Evolutionary conservation across 2,113 vertebrate genomes (phyloP), one percentile per base, ranked within the genome.

Genomic region (Numida meleagris): DNA sequence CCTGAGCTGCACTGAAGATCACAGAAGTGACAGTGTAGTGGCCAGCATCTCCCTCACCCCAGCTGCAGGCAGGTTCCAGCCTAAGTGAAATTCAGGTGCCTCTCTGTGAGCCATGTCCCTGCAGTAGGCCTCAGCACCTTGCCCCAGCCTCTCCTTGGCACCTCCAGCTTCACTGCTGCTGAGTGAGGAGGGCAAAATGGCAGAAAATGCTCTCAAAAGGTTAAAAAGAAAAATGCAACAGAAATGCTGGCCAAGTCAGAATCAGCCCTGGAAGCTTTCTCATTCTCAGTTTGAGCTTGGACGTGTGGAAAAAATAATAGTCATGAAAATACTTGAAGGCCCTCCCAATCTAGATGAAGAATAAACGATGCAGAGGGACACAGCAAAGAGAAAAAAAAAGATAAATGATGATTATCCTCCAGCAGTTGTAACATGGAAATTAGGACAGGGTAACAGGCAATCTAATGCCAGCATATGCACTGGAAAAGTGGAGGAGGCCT

Each of bases 221-320:
- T 95, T 94, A 93, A 95, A 93, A 88, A 88, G 50, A 93, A 94
- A 83, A 94, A 92, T 77, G 46, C 4, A 7, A 2, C 51, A 68
- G 79, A 89, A 91, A 81, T 48, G 34, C 82, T 68, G 31, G 82
- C 95, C 89, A 95, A 91, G 76, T 7, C 67, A 43, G 68, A 73
- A 88, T 91, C 75, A 74, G 46, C 73, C 43, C 68, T 96, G 88
- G 76, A 88, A 96, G 79, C 65, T 51, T 74, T 83, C 85, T 95
- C 38, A 88, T 83, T 93, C 93, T 94, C 61, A 45, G 57, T 83
- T 86, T 89, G 86, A 95, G 71, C 59, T 89, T 86, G 87, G 91
- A 96, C 91, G 89, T 89, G 87, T 94, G 94, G 94, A 80, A 95
- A 90, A 95, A 94, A 95, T 85, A 94, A 95, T 55, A 92, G 89